phyloP scores from a whole-genome alignment of 2,797 vertebrate species.

The Mormyrops attenuatus region DNA sequence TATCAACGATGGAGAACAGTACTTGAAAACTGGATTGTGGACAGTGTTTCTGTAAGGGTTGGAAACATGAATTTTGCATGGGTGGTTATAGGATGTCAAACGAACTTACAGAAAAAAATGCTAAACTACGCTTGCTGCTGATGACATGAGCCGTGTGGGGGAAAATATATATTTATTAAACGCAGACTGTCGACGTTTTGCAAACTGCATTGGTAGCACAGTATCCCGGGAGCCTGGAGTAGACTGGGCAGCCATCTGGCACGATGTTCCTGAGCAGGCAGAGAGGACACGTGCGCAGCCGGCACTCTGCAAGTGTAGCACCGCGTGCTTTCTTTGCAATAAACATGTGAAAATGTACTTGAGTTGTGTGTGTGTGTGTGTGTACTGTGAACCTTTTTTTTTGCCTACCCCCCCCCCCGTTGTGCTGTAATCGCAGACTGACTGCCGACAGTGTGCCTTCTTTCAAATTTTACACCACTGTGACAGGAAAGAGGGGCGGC shows the following conservation, averaged over 20 bases:
- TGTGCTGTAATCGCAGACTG: conserved; percentile 32
- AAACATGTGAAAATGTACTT: conserved; percentile 51
- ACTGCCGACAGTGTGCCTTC: background rate
- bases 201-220: conserved; percentile 7
- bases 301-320: conserved; percentile 36
- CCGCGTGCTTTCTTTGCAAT: conserved; percentile 48
- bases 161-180: background rate
- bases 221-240: conserved; percentile 31
- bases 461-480: background rate
- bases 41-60: conserved; percentile 44
- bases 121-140: conserved; percentile 10
- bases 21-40: conserved; percentile 34
- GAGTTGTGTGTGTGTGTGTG: conserved; percentile 19
- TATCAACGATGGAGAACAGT: conserved; percentile 32
- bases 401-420: background rate
- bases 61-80: conserved; percentile 34
- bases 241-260: conserved; percentile 16
- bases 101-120: background rate
- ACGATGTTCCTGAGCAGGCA: background rate
- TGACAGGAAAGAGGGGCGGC: background rate
- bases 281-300: background rate
- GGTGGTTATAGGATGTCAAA: conserved; percentile 23
- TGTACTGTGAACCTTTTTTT: conserved; percentile 30
- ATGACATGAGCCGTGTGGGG: background rate
- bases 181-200: background rate